Base-by-base conservation (phyloP, 2,888 invertebrate genomes). In the Lepetodrilus schrolli region DNA sequence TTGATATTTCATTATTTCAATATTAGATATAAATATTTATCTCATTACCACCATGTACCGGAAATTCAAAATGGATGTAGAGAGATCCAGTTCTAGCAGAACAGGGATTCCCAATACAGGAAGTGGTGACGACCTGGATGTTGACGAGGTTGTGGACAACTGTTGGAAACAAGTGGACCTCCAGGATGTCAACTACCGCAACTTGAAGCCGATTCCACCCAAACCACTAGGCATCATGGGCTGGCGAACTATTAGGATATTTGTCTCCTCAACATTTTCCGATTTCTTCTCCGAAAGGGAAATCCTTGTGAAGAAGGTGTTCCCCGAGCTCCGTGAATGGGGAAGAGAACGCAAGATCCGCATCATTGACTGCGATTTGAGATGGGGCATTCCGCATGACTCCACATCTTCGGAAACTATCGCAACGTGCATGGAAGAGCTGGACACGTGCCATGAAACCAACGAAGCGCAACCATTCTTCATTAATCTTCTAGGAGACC, bases 361-460 rank as follows among this genome's bases (percentile, higher is more conserved):
- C 43, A 78, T 90, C 20, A 78, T 90, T 13, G 90, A 90, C 72
- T 90, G 90, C 83, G 90, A 90, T 76, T 75, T 90, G 43, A 78
- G 90, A 21, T 90, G 90, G 90, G 90, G 90, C 4, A 86, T 90
- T n/a, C 90, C 90, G 4, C 86, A 83, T 70, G 89, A 90, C 72
- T 82, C 88, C 0, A 85, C 86, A 8, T 84, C 84, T 4, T 76
- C 77, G 4, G 84, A 87, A 20, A 88, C 89, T 0, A 86, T 90
- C 36, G 74, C 78, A 13, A 83, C 86, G 21, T 90, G 90, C 78
- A 77, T 90, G 37, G 88, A 88, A 49, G 90, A 90, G 73, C 78
- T 90, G 20, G 89, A 90, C 69, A 78, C 86, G 43, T 89, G 89
- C 74, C 77, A 81, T 43, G 80, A 84, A 47, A 87, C 86, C 43